Evolutionary conservation across 1,140 invertebrate species (phyloP).

Genomic region (Pseudomyrmex gracilis): DNA sequence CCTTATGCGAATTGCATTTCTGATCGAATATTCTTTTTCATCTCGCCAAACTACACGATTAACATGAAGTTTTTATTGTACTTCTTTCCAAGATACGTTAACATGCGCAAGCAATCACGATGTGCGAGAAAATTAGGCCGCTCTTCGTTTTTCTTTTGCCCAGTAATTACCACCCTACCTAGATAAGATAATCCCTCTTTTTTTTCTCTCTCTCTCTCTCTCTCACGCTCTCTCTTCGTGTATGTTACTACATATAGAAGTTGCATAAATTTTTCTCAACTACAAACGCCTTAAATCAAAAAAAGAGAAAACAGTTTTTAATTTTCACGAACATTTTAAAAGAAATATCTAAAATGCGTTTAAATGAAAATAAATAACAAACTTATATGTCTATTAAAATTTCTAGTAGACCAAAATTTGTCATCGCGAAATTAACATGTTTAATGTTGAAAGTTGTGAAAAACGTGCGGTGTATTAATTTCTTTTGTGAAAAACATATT

Average conservation of each 20-base stretch:
- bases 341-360: not conserved
- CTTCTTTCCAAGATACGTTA: conserved; percentile 12
- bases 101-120: conserved; percentile 28
- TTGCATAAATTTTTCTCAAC: not conserved
- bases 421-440: conserved; percentile 9
- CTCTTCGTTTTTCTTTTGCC: conserved; percentile 15
- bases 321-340: not conserved
- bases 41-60: not conserved
- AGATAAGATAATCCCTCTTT: conserved; percentile 16
- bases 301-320: conserved; percentile 13
- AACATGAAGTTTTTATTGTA: conserved; percentile 26
- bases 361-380: conserved; percentile 2
- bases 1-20: conserved; percentile 21
- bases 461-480: conserved; percentile 5
- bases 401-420: conserved; percentile 7
- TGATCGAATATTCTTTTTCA: conserved; percentile 32
- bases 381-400: conserved; percentile 3
- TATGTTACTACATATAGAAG: not conserved
- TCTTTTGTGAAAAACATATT: not conserved
- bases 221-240: no score
- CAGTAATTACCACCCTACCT: conserved; percentile 26
- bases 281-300: not conserved
- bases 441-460: not conserved
- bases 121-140: conserved; percentile 27
- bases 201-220: not conserved